These are phyloP conservation scores for Gandaritis pyraliata DNA, from an alignment of 2,888 invertebrate species.

Conservation along the genomic window DNA sequence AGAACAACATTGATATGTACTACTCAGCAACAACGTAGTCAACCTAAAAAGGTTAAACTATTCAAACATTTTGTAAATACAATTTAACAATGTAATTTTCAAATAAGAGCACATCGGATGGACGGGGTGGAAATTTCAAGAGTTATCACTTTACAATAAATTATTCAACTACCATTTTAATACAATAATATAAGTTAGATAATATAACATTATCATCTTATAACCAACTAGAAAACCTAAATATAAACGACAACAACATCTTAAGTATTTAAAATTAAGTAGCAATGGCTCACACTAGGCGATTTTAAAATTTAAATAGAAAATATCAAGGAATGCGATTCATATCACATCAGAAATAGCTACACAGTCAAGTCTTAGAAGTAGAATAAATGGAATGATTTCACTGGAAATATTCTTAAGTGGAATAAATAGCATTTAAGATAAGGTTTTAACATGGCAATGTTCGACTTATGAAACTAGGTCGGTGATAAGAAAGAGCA, in stretches of 20 bases:
- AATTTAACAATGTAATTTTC: constrained; percentile 41
- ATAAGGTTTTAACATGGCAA: constrained; percentile 31
- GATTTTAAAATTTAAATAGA: constrained; percentile 23
- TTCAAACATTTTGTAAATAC: constrained; percentile 38
- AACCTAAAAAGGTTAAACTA: constrained; percentile 22
- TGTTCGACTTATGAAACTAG: constrained; percentile 27
- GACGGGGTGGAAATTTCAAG: constrained; percentile 53
- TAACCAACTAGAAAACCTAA: constrained; percentile 23
- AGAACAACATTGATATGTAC: neutral
- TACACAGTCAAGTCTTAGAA: constrained; percentile 26
- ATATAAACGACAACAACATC: constrained; percentile 20
- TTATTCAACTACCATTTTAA: constrained; percentile 22
- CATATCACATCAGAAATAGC: constrained; percentile 36
- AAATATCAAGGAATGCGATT: constrained; percentile 40
- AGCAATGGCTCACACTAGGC: constrained; percentile 35
- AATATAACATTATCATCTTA: constrained; percentile 24
- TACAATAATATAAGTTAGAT: constrained; percentile 28
- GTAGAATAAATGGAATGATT: constrained; percentile 39
- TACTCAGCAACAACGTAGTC: neutral
- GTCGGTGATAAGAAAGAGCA: constrained; percentile 31
- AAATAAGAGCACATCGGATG: constrained; percentile 42
- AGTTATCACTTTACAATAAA: constrained; percentile 28
- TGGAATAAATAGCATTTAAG: constrained; percentile 18
- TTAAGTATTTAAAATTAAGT: constrained; percentile 33
- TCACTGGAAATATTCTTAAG: constrained; percentile 28